Evolutionary conservation across 2,797 vertebrate species (phyloP).

Genomic region (Parauchenoglanis punctatus): DNA sequence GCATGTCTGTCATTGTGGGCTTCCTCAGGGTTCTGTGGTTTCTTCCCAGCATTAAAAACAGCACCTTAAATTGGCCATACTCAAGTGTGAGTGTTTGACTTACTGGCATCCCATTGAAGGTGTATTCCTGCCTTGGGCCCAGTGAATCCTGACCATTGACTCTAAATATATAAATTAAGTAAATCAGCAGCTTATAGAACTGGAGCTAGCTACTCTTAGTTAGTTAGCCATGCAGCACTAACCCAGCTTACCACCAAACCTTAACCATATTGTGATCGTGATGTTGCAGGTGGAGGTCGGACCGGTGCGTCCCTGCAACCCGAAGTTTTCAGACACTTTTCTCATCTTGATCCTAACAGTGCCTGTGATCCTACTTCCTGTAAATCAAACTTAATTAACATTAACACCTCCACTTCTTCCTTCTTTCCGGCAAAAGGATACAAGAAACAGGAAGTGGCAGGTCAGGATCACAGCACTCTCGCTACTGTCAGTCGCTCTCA

Average conservation of each 20-base stretch:
- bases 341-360: conserved; percentile 53
- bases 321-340: conserved; percentile 38
- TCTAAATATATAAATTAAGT: neutral
- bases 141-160: neutral
- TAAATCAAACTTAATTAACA: conserved; percentile 60
- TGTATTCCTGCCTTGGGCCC: neutral
- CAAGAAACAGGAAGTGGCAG: neutral
- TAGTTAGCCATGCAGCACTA: neutral
- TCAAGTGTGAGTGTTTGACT: neutral
- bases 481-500: conserved; percentile 72
- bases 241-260: neutral
- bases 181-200: neutral
- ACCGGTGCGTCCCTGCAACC: conserved; percentile 43
- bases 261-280: conserved; percentile 9
- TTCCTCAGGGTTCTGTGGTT: neutral
- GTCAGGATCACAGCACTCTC: conserved; percentile 44
- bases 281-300: conserved; percentile 19
- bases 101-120: neutral
- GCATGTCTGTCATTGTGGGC: neutral
- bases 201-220: neutral
- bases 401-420: conserved; percentile 42
- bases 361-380: conserved; percentile 55
- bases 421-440: conserved; percentile 10
- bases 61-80: neutral
- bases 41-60: neutral